Evolutionary conservation across 2,113 vertebrate genomes (phyloP).

Genomic region (Serinus canaria): DNA sequence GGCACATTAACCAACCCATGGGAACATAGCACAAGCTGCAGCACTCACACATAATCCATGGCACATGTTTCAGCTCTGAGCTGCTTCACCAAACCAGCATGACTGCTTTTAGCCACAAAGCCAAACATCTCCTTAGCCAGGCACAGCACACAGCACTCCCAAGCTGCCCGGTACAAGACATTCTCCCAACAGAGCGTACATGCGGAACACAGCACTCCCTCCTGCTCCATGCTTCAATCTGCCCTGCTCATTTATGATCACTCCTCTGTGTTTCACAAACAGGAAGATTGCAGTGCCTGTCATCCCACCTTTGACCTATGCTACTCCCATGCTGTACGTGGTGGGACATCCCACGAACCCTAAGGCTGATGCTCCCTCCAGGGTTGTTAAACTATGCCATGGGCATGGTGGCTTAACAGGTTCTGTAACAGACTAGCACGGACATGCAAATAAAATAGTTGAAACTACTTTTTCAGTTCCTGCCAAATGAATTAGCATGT

Average conservation of each 20-base stretch:
- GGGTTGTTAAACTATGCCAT: not conserved
- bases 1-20: not conserved
- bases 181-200: fast-evolving
- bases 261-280: not conserved
- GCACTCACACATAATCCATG: not conserved
- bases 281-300: not conserved
- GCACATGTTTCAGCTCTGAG: not conserved
- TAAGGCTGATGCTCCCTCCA: not conserved
- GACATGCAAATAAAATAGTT: not conserved
- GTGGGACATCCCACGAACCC: not conserved
- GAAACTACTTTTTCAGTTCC: not conserved
- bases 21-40: not conserved
- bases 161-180: not conserved
- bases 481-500: not conserved
- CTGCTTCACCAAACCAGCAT: not conserved
- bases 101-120: not conserved
- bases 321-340: not conserved
- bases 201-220: fast-evolving
- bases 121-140: not conserved
- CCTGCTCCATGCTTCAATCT: not conserved
- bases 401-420: not conserved
- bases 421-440: not conserved
- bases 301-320: not conserved
- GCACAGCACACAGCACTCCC: not conserved
- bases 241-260: not conserved